Evolutionary conservation across 2,888 invertebrate genomes (phyloP).

Genomic region (Campopleginae sp.): DNA sequence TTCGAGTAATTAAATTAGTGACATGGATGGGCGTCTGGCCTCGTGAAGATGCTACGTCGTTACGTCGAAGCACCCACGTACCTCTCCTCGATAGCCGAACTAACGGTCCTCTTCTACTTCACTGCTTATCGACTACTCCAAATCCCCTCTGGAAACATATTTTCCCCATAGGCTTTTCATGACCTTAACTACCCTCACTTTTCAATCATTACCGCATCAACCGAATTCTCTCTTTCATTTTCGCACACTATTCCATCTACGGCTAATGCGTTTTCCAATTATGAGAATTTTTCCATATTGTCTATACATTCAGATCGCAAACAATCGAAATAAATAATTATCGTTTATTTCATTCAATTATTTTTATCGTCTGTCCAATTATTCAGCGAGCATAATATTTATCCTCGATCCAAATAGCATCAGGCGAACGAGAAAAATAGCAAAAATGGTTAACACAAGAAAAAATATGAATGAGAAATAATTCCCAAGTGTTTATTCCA

Average conservation of each 20-base stretch:
- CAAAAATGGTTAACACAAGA: not conserved
- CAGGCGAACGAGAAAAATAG: not conserved
- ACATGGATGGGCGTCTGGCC: conserved; percentile 64
- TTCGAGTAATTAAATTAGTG: conserved; percentile 67
- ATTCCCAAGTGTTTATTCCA: conserved; percentile 33
- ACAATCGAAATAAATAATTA: not conserved
- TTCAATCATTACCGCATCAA: conserved; percentile 44
- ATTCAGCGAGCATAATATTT: not conserved
- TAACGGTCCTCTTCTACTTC: conserved; percentile 60
- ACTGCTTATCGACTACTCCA: conserved; percentile 63
- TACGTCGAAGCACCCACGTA: conserved; percentile 63
- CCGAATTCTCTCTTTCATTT: conserved; percentile 18
- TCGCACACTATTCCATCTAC: not conserved
- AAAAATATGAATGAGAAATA: conserved; percentile 2
- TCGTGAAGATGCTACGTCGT: conserved; percentile 63
- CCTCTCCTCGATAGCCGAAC: conserved; percentile 62
- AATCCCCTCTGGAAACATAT: conserved; percentile 51
- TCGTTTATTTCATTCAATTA: not conserved
- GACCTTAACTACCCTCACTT: conserved; percentile 24
- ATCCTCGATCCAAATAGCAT: no score
- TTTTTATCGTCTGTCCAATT: not conserved
- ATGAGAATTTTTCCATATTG: not conserved
- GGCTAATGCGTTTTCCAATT: not conserved
- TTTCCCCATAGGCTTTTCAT: conserved; percentile 23
- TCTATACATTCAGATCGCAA: not conserved